Evolutionary conservation across 2,888 invertebrate species (phyloP).

Genomic region (Bibio marci): DNA sequence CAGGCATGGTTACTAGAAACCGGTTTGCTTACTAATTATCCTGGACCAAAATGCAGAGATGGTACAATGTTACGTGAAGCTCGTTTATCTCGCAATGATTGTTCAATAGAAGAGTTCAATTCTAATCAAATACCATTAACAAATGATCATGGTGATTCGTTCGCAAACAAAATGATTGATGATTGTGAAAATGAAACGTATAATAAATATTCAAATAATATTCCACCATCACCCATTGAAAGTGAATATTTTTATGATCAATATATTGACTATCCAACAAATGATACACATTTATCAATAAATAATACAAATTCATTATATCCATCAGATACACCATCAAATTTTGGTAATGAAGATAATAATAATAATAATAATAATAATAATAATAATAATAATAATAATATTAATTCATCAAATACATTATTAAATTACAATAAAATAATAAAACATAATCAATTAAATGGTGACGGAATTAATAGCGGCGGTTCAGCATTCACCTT

Average conservation of each 20-base stretch:
- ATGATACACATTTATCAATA: conserved; percentile 32
- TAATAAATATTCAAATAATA: conserved; percentile 30
- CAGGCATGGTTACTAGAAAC: conserved; percentile 67
- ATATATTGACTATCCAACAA: conserved; percentile 59
- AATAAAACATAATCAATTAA: conserved; percentile 20
- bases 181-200: conserved; percentile 28
- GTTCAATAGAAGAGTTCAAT: conserved; percentile 25
- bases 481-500: conserved; percentile 50
- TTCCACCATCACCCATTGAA: conserved; percentile 51
- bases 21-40: conserved; percentile 32
- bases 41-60: conserved; percentile 62
- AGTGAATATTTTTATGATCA: conserved; percentile 73
- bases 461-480: conserved; percentile 15
- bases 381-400: conserved; percentile 37
- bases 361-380: conserved; percentile 26
- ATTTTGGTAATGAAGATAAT: conserved; percentile 37
- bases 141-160: conserved; percentile 54
- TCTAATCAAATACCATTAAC: conserved; percentile 37
- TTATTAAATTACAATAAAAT: conserved; percentile 27
- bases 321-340: conserved; percentile 21
- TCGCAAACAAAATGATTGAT: conserved; percentile 31
- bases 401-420: conserved; percentile 17
- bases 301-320: conserved; percentile 9
- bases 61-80: conserved; percentile 59
- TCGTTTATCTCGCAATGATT: conserved; percentile 51